A percentile compares a stretch with the other conserved stretches of the same genome.
Conservation (phyloP, 2,797 vertebrate genomes). For the Darevskia mixta region DNA sequence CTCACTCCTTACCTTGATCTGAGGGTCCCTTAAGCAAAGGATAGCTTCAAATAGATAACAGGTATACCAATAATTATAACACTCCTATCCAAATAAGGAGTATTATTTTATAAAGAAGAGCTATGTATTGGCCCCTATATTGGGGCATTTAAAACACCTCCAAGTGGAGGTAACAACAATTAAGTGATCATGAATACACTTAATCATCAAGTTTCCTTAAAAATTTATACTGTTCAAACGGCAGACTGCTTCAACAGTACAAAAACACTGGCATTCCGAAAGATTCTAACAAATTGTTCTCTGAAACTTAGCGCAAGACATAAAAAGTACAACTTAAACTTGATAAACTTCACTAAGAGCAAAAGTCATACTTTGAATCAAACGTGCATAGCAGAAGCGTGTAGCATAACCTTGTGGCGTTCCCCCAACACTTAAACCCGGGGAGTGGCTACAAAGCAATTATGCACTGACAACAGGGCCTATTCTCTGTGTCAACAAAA, state of each 20-base stretch:
- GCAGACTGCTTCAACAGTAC: not conserved
- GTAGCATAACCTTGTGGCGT: constrained; percentile 8
- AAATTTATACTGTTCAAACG: not conserved
- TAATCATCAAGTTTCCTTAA: not conserved
- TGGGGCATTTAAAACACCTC: not conserved
- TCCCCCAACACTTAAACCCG: constrained; percentile 36
- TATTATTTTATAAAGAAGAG: not conserved
- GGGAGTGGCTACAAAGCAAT: constrained; percentile 25
- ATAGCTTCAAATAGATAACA: not conserved
- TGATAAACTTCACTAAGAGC: not conserved
- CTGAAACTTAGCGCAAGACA: not conserved
- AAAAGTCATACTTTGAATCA: constrained; percentile 12
- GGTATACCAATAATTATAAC: not conserved
- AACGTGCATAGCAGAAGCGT: not conserved
- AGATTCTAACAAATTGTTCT: not conserved
- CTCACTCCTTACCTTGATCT: not conserved
- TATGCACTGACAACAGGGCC: constrained; percentile 23
- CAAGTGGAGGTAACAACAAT: not conserved
- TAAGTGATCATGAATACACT: not conserved
- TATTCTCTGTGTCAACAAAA: constrained; percentile 55
- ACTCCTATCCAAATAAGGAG: not conserved
- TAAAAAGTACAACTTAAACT: not conserved
- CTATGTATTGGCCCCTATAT: not conserved
- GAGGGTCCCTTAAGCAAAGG: not conserved
- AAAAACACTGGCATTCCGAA: not conserved